Conservation (phyloP, 2,113 vertebrate species). For the Dasyprocta punctata region DNA sequence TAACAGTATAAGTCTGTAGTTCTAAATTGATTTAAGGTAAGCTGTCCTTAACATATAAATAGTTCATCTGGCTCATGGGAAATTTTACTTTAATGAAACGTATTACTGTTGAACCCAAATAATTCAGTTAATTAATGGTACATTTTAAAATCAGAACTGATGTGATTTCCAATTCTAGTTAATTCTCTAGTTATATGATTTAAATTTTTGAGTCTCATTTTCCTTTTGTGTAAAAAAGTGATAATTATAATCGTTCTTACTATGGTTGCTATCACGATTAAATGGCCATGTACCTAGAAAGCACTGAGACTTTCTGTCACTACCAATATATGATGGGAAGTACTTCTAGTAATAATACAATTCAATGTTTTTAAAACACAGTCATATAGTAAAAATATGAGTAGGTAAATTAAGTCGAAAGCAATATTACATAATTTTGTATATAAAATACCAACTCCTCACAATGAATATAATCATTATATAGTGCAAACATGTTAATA, state of each 20-base stretch:
- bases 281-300: background rate
- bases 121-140: background rate
- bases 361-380: background rate
- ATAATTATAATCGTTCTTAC: background rate
- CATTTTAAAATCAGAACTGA: background rate
- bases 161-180: background rate
- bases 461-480: background rate
- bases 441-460: background rate
- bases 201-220: background rate
- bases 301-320: background rate
- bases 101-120: background rate
- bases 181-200: background rate
- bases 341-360: background rate
- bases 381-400: background rate
- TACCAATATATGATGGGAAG: background rate
- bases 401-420: background rate
- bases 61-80: background rate
- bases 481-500: background rate
- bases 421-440: background rate
- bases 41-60: background rate
- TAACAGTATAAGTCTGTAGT: background rate
- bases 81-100: background rate
- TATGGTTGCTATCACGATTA: background rate
- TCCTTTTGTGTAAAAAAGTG: background rate
- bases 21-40: background rate